phyloP scores from a whole-genome alignment of 2,888 invertebrate genomes.

The Morpho deidamia region DNA sequence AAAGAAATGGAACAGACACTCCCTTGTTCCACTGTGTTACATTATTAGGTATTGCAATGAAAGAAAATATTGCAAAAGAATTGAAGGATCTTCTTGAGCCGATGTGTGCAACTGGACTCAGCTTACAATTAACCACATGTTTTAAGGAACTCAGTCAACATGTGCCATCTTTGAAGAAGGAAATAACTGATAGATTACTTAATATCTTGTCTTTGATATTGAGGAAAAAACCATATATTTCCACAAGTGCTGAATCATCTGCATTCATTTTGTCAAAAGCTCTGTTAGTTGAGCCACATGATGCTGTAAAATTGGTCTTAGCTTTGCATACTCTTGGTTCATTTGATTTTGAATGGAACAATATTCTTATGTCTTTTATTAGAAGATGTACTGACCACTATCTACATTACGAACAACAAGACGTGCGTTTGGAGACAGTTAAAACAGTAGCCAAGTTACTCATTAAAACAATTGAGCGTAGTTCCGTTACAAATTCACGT shows the following conservation, averaged over 20 bases:
- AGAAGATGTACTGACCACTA: conserved; percentile 95
- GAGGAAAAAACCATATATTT: conserved; percentile 89
- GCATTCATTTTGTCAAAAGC: conserved; percentile 60
- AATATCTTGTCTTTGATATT: conserved; percentile 94
- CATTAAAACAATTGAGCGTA: conserved; percentile 87
- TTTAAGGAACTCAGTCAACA: conserved; percentile 93
- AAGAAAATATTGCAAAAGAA: conserved; percentile 86
- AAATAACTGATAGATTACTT: conserved; percentile 94
- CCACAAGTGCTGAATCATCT: conserved; percentile 75
- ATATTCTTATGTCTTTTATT: conserved; percentile 93
- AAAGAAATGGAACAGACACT: conserved; percentile 86
- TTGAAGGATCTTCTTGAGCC: conserved; percentile 91
- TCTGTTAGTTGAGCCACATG: conserved; percentile 78
- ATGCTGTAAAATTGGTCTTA: conserved; percentile 91
- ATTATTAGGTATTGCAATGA: conserved; percentile 92
- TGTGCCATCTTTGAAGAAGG: conserved; percentile 91
- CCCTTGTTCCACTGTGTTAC: conserved; percentile 97
- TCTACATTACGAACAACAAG: conserved; percentile 92
- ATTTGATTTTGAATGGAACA: conserved; percentile 94
- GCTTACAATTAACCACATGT: conserved; percentile 93
- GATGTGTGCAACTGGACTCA: conserved; percentile 94
- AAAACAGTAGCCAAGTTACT: conserved; percentile 94
- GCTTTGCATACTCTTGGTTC: conserved; percentile 95
- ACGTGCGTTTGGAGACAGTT: conserved; percentile 94
- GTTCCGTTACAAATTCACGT: conserved; percentile 83